Conservation (phyloP, 1,140 invertebrate genomes). For the Grapholita molesta region DNA sequence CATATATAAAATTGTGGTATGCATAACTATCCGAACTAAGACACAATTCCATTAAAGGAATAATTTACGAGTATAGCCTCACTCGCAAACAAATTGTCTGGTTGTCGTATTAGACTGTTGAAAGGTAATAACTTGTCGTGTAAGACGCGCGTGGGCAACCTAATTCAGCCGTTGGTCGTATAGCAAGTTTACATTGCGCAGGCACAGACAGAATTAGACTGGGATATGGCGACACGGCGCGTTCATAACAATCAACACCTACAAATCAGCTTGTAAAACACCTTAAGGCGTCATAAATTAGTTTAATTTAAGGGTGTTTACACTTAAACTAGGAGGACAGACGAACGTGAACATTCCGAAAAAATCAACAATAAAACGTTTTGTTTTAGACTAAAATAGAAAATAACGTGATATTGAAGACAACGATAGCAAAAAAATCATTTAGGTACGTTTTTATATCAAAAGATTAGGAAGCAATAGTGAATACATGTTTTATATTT, state of each 20-base stretch:
- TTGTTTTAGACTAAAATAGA: not conserved
- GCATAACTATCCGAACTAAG: not conserved
- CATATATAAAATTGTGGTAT: not conserved
- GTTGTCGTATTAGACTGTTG: slow-evolving; percentile 9
- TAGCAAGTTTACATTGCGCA: slow-evolving; percentile 23
- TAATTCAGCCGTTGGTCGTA: slow-evolving; percentile 8
- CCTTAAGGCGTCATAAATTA: not conserved
- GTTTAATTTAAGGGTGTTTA: not conserved
- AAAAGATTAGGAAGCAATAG: slow-evolving; percentile 37
- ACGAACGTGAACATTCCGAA: not conserved
- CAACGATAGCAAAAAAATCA: not conserved
- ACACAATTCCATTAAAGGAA: not conserved
- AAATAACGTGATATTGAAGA: not conserved
- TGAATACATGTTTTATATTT: too few species aligned
- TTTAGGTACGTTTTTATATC: not conserved
- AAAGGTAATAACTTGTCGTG: slow-evolving; percentile 3
- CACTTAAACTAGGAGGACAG: not conserved
- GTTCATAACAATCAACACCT: slow-evolving; percentile 15
- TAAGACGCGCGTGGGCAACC: not conserved
- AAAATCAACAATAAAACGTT: not conserved
- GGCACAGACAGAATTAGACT: slow-evolving; percentile 33
- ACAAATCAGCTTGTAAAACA: slow-evolving; percentile 6
- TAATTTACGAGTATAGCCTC: not conserved
- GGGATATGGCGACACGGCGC: slow-evolving; percentile 30
- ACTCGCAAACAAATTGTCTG: not conserved